Base-by-base conservation (phyloP, 2,797 vertebrate species). In the Erpetoichthys calabaricus region DNA sequence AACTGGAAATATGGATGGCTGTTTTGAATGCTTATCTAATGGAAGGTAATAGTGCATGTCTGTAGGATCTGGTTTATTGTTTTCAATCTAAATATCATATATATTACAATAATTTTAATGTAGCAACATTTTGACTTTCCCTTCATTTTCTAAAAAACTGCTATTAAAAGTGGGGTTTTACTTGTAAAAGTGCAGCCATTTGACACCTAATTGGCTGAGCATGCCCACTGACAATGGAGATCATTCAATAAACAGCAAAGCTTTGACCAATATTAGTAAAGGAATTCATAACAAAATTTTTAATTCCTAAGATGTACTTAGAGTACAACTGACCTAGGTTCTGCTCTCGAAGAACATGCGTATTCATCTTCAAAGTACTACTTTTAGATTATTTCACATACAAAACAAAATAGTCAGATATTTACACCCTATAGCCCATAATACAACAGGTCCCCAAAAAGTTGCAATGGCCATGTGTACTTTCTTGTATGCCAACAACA, bases 331-430 rank as follows among this genome's bases (percentile, higher is more conserved):
- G 63, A 69, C 64, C 66, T 70, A 70, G 43, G 57, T 67, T 69
- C 71, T 67, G 67, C 72, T 71, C 72, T 73, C 59, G 5, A 68
- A 74, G 72, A 80, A 76, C 80, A 78, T 81, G 80, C 79, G 83
- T 78, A 75, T 74, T 82, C 81, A 69, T 73, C 67, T 80, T 84
- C 79, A 78, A 76, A 85, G 69, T 79, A 82, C 74, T 83, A 77
- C 61, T 61, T 75, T 79, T 67, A 67, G 59, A 74, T 81, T 80
- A 81, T 72, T 71, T 79, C 79, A 85, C 57, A 71, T 87, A 87
- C 75, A 86, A 88, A 89, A 86, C 78, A 86, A 75, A 63, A 63
- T 76, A 79, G 74, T 79, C 73, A 65, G 66, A 73, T 81, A 86
- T 85, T 68, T 84, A 89, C 81, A 89, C 75, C 70, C 72, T 76